Evolutionary conservation across 2,797 vertebrate species (phyloP).

Genomic region (Epinephelus awoara): DNA sequence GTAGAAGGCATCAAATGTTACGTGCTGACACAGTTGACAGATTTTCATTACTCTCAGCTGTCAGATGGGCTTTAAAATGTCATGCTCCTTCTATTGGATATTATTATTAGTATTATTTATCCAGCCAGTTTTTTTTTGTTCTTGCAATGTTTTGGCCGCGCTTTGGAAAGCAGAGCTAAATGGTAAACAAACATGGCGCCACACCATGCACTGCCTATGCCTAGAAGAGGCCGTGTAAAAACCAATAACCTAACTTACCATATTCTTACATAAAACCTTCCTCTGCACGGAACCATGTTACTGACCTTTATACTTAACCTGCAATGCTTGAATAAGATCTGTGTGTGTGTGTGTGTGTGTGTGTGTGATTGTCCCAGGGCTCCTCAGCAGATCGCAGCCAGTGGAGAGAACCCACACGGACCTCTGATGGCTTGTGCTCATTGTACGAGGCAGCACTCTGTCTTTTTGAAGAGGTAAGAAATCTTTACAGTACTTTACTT

Average conservation of each 20-base stretch:
- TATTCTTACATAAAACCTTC: too few species aligned
- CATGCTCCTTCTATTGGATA: too few species aligned
- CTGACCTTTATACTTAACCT: too few species aligned
- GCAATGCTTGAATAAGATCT: background rate
- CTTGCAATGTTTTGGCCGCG: too few species aligned
- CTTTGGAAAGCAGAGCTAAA: too few species aligned
- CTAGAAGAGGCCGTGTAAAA: too few species aligned
- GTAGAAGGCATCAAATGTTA: background rate
- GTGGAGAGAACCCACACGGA: slow-evolving; percentile 95
- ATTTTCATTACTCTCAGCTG: background rate
- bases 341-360: slow-evolving; percentile 9
- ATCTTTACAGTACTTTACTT: background rate
- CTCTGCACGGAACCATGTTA: too few species aligned
- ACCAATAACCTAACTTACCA: too few species aligned
- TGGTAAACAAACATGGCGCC: too few species aligned
- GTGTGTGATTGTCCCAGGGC: slow-evolving; percentile 82
- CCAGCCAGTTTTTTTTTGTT: background rate
- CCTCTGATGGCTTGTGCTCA: slow-evolving; percentile 93
- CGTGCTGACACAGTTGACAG: too few species aligned
- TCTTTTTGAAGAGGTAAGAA: slow-evolving; percentile 94
- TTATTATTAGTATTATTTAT: background rate
- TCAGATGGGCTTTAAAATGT: background rate
- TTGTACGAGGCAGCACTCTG: slow-evolving; percentile 96
- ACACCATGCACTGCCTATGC: too few species aligned
- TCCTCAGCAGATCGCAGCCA: slow-evolving; percentile 97